Evolutionary conservation across 2,797 vertebrate genomes (phyloP).

Genomic region (Clamator glandarius): DNA sequence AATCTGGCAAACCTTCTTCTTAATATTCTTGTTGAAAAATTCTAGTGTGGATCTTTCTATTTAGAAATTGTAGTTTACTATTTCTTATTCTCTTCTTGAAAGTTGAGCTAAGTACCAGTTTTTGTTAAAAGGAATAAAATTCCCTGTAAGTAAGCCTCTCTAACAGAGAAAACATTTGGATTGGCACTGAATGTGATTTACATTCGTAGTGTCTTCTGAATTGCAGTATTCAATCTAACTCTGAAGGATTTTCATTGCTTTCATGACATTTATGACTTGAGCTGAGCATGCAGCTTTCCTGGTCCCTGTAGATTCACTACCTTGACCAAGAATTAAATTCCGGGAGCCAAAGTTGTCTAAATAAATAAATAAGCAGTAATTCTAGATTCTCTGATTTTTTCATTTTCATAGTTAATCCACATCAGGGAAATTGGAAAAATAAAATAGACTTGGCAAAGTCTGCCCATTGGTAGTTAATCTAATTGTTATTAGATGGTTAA

Average conservation of each 20-base stretch:
- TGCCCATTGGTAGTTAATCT: not conserved
- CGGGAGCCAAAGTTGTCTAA: not conserved
- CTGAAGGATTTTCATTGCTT: slow-evolving; percentile 12
- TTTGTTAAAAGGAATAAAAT: not conserved
- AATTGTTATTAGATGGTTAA: not conserved
- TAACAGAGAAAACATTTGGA: not conserved
- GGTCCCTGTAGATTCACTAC: not conserved
- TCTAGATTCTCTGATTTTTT: not conserved
- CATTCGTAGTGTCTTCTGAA: not conserved
- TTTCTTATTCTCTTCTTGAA: not conserved
- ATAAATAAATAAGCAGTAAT: not conserved
- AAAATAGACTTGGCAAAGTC: not conserved
- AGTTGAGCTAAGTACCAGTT: not conserved
- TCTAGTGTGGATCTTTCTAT: not conserved
- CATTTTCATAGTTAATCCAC: not conserved
- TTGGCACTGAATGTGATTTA: not conserved
- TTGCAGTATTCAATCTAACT: not conserved
- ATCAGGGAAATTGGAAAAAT: not conserved
- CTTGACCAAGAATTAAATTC: not conserved
- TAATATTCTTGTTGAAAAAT: not conserved
- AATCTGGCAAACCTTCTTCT: not conserved
- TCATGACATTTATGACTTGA: not conserved
- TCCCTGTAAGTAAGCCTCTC: not conserved
- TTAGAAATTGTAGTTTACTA: not conserved
- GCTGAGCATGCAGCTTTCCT: not conserved